These are phyloP conservation scores for Percopsis transmontana DNA, from an alignment of 2,113 vertebrate species.

Conservation along the genomic window DNA sequence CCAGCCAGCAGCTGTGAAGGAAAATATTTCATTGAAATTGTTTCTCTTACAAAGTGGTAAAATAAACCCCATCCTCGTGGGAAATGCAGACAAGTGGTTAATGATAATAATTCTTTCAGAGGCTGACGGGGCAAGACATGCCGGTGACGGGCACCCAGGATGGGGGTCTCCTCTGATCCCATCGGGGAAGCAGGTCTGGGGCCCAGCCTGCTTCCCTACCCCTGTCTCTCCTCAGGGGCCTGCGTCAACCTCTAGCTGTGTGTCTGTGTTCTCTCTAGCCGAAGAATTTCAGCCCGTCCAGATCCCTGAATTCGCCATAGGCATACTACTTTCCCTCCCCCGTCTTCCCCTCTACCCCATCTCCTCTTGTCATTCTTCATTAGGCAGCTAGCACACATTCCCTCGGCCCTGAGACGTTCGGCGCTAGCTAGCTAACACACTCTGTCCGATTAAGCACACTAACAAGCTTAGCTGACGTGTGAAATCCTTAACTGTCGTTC, in stretches of 20 bases:
- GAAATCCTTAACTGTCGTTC: constrained; percentile 66
- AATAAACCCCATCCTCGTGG: constrained; percentile 59
- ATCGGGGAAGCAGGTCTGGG: neutral
- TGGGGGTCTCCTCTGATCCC: neutral
- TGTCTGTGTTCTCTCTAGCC: constrained; percentile 25
- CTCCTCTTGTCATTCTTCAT: constrained; percentile 47
- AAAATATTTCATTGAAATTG: constrained; percentile 62
- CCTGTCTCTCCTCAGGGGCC: neutral
- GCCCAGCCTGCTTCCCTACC: neutral
- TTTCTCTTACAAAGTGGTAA: constrained; percentile 63
- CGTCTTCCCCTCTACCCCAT: neutral
- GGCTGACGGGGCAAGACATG: constrained; percentile 19
- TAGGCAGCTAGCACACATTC: constrained; percentile 23
- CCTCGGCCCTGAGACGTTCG: constrained; percentile 48
- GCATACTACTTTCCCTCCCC: constrained; percentile 21
- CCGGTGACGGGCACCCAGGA: neutral
- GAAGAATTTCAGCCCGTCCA: constrained; percentile 46
- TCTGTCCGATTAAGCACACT: constrained; percentile 72
- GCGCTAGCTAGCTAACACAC: constrained; percentile 56
- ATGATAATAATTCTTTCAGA: constrained; percentile 60
- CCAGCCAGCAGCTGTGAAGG: constrained; percentile 57
- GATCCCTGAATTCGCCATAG: constrained; percentile 36
- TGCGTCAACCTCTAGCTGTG: neutral
- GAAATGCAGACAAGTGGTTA: constrained; percentile 41
- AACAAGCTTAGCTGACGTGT: constrained; percentile 68